These are phyloP conservation scores for Dunckerocampus dactyliophorus DNA, from an alignment of 2,113 vertebrate species.

Conservation along the genomic window DNA sequence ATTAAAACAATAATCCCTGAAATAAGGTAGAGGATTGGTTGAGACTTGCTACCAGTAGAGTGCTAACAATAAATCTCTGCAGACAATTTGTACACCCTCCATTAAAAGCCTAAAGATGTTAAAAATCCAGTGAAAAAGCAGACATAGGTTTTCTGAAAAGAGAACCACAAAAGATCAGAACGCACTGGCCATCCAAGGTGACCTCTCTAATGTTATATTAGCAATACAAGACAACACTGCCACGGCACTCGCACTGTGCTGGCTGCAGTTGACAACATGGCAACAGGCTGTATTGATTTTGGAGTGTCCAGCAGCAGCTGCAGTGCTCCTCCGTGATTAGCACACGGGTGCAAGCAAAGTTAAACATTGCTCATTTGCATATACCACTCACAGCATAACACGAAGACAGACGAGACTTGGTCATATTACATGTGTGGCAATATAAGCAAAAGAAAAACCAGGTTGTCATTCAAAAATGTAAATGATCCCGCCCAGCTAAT, in stretches of 20 bases:
- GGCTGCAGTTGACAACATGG: not conserved
- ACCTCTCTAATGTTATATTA: not conserved
- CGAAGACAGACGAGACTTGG: not conserved
- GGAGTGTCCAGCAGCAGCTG: not conserved
- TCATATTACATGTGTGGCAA: not conserved
- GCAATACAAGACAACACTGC: not conserved
- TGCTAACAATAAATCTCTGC: not conserved
- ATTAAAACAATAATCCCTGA: not conserved
- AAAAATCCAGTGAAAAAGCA: not conserved
- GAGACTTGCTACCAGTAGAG: not conserved
- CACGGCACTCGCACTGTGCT: not conserved
- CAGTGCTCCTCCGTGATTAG: not conserved
- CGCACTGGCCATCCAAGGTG: not conserved
- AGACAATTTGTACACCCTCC: not conserved
- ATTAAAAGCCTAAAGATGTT: not conserved
- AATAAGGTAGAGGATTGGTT: not conserved
- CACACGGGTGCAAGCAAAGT: not conserved
- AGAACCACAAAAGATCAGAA: not conserved
- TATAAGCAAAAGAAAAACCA: not conserved
- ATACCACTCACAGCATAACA: not conserved
- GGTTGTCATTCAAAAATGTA: constrained; percentile 12
- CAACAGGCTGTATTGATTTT: not conserved
- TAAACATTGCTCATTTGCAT: not conserved
- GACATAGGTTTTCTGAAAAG: not conserved
- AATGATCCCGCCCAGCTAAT: no score